phyloP scores from a whole-genome alignment of 2,888 invertebrate species.

The Callyntrura sp. region DNA sequence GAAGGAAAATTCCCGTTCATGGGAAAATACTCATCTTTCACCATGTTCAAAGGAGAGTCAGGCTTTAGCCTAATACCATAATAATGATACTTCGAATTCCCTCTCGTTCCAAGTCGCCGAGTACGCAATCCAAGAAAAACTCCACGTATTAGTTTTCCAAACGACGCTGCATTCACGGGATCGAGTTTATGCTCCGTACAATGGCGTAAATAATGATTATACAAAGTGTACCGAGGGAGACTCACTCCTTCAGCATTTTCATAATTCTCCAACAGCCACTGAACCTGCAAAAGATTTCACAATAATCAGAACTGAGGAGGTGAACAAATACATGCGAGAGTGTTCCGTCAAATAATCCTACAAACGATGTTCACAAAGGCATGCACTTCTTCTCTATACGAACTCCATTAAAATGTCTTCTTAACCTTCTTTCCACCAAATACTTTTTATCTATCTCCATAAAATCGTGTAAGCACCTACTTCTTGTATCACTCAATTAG shows the following conservation, averaged over 20 bases:
- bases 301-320: neutral
- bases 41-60: constrained; percentile 90
- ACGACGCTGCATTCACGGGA: constrained; percentile 99
- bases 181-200: constrained; percentile 97
- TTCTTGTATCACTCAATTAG: too few relatives aligned
- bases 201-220: constrained; percentile 98
- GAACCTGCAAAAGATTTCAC: constrained; percentile 84
- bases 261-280: constrained; percentile 88
- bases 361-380: neutral
- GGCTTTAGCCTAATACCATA: constrained; percentile 99
- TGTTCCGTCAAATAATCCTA: neutral
- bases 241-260: constrained; percentile 88
- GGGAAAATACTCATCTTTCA: constrained; percentile 84
- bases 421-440: too few relatives aligned
- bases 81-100: constrained; percentile 99
- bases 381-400: neutral
- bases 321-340: neutral
- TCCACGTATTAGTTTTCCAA: constrained; percentile 99
- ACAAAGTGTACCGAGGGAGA: constrained; percentile 88
- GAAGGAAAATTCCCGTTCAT: constrained; percentile 62
- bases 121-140: constrained; percentile 99
- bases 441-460: too few relatives aligned
- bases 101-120: constrained; percentile 96
- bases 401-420: neutral
- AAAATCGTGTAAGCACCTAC: too few relatives aligned